Base-by-base conservation (phyloP, 2,888 invertebrate species). In the Elegia similella region DNA sequence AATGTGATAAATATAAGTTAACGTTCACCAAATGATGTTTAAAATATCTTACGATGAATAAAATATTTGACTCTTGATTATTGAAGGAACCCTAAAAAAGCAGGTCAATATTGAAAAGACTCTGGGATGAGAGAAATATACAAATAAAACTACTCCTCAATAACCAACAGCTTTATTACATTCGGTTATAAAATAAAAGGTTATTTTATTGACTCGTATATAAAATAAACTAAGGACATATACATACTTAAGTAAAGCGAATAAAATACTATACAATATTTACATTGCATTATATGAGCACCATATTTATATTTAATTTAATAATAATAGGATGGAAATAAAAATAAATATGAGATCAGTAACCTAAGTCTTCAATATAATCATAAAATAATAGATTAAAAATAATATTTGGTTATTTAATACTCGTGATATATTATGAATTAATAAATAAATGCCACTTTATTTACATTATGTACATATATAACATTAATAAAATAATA, bases 131-230 rank as follows among this genome's bases (percentile, higher is more conserved):
- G 23, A 23, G 23, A 23, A 5, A 23, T 43, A 62, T 68, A 65
- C 57, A 62, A 63, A 65, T 38, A 61, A 53, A 61, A 60, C 67
- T 58, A 64, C 62, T 34, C 55, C 56, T 64, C 69, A 77, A 80
- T 82, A 82, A 86, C 82, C 82, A 86, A 85, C 76, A 82, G 82
- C 82, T 85, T 79, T 78, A 81, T 84, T 83, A 72, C 74, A 82
- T 78, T 78, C 66, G 72, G 69, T 73, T 76, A 78, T 73, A 77
- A 72, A 76, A 72, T 70, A 76, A 6, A 38, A 38, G 74, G 73
- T 72, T 68, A 76, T 72, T 68, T 68, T 60, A 66, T 59, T 70
- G 70, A 73, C 68, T 72, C 70, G 65, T 70, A 68, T 67, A 65
- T 60, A 62, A 68, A 53, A 64, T 68, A 62, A 64, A 64, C 60